A percentile compares a stretch with the other conserved stretches of the same genome.
Conservation (phyloP, 2,797 vertebrate species). For the Numenius phaeopus region DNA sequence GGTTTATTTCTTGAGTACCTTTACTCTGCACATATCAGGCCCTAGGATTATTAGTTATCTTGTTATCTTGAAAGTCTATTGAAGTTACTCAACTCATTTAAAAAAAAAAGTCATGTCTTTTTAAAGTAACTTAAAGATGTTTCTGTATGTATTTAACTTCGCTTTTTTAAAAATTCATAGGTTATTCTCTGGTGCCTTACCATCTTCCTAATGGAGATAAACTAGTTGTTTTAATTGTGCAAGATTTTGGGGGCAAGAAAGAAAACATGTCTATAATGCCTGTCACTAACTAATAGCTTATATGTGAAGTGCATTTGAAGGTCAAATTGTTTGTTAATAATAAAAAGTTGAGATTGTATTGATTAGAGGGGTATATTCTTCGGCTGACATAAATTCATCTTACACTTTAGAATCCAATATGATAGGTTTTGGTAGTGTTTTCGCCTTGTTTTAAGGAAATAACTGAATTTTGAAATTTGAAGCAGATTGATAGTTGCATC, state of each 20-base stretch:
- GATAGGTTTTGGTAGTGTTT: background rate
- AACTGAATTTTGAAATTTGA: background rate
- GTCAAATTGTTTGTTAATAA: background rate
- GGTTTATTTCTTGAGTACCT: background rate
- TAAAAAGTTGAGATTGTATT: background rate
- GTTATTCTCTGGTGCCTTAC: background rate
- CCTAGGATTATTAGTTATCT: background rate
- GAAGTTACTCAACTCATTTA: background rate
- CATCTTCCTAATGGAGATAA: background rate
- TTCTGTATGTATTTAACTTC: background rate
- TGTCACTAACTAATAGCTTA: background rate
- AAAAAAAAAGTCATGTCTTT: background rate
- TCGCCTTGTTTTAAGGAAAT: background rate
- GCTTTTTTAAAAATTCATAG: background rate
- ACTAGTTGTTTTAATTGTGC: background rate
- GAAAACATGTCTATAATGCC: background rate
- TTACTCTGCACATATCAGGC: background rate
- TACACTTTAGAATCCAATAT: background rate
- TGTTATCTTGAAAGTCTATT: background rate
- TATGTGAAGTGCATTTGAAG: background rate
- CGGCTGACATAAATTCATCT: fast-evolving
- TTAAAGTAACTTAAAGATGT: background rate
- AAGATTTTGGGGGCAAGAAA: background rate
- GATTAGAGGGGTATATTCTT: background rate
- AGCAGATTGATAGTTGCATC: background rate